phyloP scores from a whole-genome alignment of 2,888 invertebrate genomes.

The Ectemnius cavifrons region DNA sequence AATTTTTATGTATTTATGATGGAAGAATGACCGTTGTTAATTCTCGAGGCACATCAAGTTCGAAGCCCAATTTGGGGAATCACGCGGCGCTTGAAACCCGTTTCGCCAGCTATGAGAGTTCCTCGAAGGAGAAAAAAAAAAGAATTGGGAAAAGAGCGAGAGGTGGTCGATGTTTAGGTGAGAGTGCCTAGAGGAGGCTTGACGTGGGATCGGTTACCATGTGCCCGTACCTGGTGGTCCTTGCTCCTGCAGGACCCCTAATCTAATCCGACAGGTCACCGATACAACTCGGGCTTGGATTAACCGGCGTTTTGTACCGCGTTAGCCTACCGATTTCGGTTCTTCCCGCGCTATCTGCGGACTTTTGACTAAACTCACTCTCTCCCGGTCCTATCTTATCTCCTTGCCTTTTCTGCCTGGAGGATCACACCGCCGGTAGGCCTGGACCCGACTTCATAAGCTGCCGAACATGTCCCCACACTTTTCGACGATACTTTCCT shows the following conservation, averaged over 20 bases:
- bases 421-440: conserved; percentile 17
- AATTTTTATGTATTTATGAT: no score
- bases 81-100: neutral
- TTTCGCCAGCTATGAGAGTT: conserved; percentile 12
- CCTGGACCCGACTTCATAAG: conserved; percentile 33
- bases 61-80: conserved; percentile 3
- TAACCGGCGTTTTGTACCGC: conserved; percentile 70
- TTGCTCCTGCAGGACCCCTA: conserved; percentile 60
- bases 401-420: conserved; percentile 25
- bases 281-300: conserved; percentile 65
- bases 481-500: neutral
- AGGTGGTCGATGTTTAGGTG: conserved; percentile 29
- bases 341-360: conserved; percentile 23
- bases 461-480: conserved; percentile 17
- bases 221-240: conserved; percentile 68
- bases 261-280: conserved; percentile 73
- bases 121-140: conserved; percentile 19
- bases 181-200: conserved; percentile 40
- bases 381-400: conserved; percentile 41
- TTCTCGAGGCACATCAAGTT: neutral
- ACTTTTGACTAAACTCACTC: neutral
- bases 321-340: conserved; percentile 67
- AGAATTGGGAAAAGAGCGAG: conserved; percentile 23
- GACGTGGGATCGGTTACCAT: conserved; percentile 66
- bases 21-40: no score